Evolutionary conservation across 2,888 invertebrate genomes (phyloP), one percentile per base, ranked within the genome.

Genomic region (Hololepta plana): DNA sequence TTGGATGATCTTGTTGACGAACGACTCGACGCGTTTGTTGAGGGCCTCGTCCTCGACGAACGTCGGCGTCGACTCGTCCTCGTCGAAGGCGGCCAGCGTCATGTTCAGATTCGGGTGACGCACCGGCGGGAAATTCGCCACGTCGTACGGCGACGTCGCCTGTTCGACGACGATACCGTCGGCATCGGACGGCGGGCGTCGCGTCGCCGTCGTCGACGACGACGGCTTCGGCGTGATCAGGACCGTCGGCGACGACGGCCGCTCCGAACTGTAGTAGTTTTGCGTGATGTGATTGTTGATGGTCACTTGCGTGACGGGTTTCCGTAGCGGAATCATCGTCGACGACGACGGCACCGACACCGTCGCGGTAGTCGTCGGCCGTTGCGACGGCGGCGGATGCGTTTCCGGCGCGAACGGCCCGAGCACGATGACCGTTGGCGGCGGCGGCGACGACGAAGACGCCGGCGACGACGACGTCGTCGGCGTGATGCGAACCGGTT

Each of bases 81-180:
- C 68, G 1, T 54, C 57, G 5, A 62, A 51, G 12, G 62, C 58
- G 0, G 65, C 59, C 1, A 62, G 59, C 0, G 76, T 73, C 39
- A 71, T 68, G 34, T 82, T 82, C 0, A 81, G 54, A 55, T 81
- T 73, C 0, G 84, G 84, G 48, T 84, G 81, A 23, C 84, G 63
- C 1, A 82, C 84, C 0, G 84, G 84, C 9, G 84, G 84, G 56
- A 85, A 85, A 40, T 81, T 81, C 16, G 72, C 71, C 12, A 71
- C 53, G 33, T 81, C 74, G 40, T 77, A 72, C 8, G 46, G 44
- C 4, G 47, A 40, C 0, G 76, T 72, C 34, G 71, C 71, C 4
- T 66, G 57, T 38, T 74, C 72, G 20, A 51, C 45, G 5, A 46
- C 38, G 7, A 33, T 32, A 9, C 43, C 42, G 20, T 44, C 41